Evolutionary conservation across 2,113 vertebrate species (phyloP), one percentile per base, ranked within the genome.

Genomic region (Heterochromis multidens): DNA sequence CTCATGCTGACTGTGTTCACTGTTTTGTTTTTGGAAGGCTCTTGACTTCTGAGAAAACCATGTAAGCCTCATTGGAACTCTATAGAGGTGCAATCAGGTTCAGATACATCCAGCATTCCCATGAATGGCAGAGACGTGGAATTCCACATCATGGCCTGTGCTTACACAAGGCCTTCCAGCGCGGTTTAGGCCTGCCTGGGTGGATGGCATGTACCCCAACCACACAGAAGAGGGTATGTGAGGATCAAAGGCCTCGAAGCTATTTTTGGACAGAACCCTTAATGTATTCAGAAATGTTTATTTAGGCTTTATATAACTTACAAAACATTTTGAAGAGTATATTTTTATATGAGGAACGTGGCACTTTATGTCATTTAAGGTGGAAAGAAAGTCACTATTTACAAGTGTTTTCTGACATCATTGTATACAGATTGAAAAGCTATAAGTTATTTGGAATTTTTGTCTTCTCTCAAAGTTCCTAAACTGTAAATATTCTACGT

Each of bases 351-450:
- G 91, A 93, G 92, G 91, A 94, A 94, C 84, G 83, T 96, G 95
- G 95, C 95, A 96, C 95, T 96, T 96, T 96, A 96, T 93, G 94
- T 96, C 94, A 95, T 95, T 95, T 94, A 94, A 94, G 90, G 89
- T 90, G 89, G 88, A 86, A 91, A 84, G 80, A 90, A 85, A 93
- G 92, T 94, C 88, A 82, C 83, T 93, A 90, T 91, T 94, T 89
- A 91, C 84, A 79, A 88, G 78, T 90, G 91, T 92, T 93, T 91
- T 84, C 88, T 92, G 72, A 91, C 89, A 89, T 93, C 82, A 57
- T 81, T 90, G 83, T 93, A 89, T 91, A 89, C 37, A 87, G 87
- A 92, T 92, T 94, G 92, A 62, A 92, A 74, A 89, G 88, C 46
- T 85, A 86, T 89, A 89, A 93, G 83, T 94, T 94, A 94, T 94